Evolutionary conservation across 2,888 invertebrate genomes (phyloP).

Genomic region (Apoderus coryli): DNA sequence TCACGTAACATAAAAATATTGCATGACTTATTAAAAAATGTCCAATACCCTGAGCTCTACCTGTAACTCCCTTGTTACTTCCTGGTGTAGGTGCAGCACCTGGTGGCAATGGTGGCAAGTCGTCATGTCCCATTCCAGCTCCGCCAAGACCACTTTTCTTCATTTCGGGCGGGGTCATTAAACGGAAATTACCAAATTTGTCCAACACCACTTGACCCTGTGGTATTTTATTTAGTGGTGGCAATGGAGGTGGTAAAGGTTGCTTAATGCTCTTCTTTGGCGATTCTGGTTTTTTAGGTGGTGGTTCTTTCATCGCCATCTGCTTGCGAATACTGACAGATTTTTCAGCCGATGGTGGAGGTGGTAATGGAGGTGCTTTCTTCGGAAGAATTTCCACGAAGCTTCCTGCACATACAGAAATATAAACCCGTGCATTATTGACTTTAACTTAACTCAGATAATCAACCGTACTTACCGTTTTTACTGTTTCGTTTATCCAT

Average conservation of each 20-base stretch:
- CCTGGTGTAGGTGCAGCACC: constrained; percentile 23
- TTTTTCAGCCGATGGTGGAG: constrained; percentile 37
- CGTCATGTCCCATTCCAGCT: constrained; percentile 33
- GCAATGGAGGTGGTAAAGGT: constrained; percentile 17
- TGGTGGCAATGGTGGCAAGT: constrained; percentile 32
- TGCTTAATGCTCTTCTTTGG: constrained; percentile 20
- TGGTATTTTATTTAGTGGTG: constrained; percentile 27
- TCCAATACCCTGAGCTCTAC: no score
- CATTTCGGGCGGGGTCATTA: constrained; percentile 36
- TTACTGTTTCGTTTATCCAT: constrained; percentile 35
- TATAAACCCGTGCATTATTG: no score
- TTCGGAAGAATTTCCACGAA: no score
- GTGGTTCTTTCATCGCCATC: constrained; percentile 49
- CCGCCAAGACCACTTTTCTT: no score
- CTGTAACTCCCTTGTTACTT: no score
- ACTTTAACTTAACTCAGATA: no score
- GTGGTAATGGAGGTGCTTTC: constrained; percentile 24
- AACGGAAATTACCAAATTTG: constrained; percentile 57
- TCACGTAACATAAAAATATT: no score
- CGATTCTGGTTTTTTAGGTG: constrained; percentile 30
- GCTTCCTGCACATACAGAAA: no score
- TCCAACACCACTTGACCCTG: constrained; percentile 50
- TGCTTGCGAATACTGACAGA: constrained; percentile 44
- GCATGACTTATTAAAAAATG: no score
- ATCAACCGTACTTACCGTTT: constrained; percentile 13